phyloP scores from a whole-genome alignment of 2,888 invertebrate species.

The Bombylius discolor region DNA sequence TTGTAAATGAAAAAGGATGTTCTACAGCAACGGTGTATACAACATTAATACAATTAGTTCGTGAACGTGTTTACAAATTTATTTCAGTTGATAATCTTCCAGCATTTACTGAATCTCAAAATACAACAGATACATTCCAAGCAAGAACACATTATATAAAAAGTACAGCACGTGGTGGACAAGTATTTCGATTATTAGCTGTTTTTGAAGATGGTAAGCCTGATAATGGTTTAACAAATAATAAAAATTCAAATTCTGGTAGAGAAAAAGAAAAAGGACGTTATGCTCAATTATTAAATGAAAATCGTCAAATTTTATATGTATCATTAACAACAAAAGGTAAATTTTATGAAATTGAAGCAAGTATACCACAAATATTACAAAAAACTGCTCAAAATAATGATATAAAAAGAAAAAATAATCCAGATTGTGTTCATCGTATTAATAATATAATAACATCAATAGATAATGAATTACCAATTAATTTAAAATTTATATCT shows the following conservation, averaged over 20 bases:
- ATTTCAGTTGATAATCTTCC: slow-evolving; percentile 36
- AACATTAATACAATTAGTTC: slow-evolving; percentile 50
- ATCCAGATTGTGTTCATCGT: slow-evolving; percentile 35
- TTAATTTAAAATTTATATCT: slow-evolving; percentile 32
- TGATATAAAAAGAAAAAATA: slow-evolving; percentile 26
- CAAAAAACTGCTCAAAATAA: slow-evolving; percentile 25
- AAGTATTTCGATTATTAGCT: slow-evolving; percentile 57
- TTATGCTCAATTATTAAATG: slow-evolving; percentile 61
- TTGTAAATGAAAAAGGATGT: slow-evolving; percentile 52
- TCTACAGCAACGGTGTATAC: slow-evolving; percentile 51
- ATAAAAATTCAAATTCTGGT: slow-evolving; percentile 18
- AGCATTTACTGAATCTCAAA: slow-evolving; percentile 33
- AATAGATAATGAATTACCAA: slow-evolving; percentile 25
- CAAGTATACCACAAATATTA: slow-evolving; percentile 38
- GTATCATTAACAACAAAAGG: slow-evolving; percentile 63
- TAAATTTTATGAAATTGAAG: slow-evolving; percentile 56
- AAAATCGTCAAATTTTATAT: slow-evolving; percentile 58
- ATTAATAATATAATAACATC: slow-evolving; percentile 28
- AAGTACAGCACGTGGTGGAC: slow-evolving; percentile 57
- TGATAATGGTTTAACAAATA: slow-evolving; percentile 8
- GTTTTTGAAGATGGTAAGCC: slow-evolving; percentile 58
- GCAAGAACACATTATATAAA: slow-evolving; percentile 46
- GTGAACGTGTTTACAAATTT: slow-evolving; percentile 47
- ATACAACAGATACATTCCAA: slow-evolving; percentile 21
- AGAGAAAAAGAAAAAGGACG: slow-evolving; percentile 40